Base-by-base conservation (phyloP, 2,797 vertebrate species). In the Aplochiton taeniatus region DNA sequence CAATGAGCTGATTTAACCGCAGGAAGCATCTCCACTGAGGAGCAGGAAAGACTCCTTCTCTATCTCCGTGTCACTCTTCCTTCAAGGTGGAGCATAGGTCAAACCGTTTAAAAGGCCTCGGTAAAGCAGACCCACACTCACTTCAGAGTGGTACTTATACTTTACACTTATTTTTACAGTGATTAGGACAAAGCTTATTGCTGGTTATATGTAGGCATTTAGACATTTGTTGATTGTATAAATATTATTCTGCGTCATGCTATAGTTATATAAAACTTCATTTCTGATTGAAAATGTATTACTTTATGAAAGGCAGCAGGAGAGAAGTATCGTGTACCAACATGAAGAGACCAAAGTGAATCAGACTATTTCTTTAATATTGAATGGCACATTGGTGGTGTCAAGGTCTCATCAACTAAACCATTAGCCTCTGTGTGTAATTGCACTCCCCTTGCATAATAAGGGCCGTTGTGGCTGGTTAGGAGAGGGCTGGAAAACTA, bases 361-460 rank as follows among this genome's bases (percentile, higher is more conserved):
- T 65, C 58, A 70, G 79, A 80, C 82, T 19, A 31, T 60, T 81
- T 86, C 85, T 81, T 87, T 87, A 90, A 90, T 90, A 90, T 83
- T 83, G 80, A 91, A 88, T 87, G 88, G 91, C 90, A 90, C 82
- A 88, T 91, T 90, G 90, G 89, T 85, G 89, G 90, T 92, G 90
- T 93, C 93, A 93, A 90, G 92, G 94, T 95, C 95, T 95, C 93
- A 94, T 95, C 95, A 94, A 93, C 90, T 88, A 89, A 85, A 88
- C 80, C 91, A 93, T 95, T 96, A 95, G 95, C 95, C 94, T 91
- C 88, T 83, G 89, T 83, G 92, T 93, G 89, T 97, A 98, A 98
- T 96, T 97, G 93, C 90, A 84, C 93, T 94, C 94, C 94, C 87
- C 88, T 90, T 88, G 89, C 88, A 92, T 96, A 95, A 97, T 96